Evolutionary conservation across 2,888 invertebrate genomes (phyloP), one percentile per base, ranked within the genome.

Genomic region (Calameuta pallipes): DNA sequence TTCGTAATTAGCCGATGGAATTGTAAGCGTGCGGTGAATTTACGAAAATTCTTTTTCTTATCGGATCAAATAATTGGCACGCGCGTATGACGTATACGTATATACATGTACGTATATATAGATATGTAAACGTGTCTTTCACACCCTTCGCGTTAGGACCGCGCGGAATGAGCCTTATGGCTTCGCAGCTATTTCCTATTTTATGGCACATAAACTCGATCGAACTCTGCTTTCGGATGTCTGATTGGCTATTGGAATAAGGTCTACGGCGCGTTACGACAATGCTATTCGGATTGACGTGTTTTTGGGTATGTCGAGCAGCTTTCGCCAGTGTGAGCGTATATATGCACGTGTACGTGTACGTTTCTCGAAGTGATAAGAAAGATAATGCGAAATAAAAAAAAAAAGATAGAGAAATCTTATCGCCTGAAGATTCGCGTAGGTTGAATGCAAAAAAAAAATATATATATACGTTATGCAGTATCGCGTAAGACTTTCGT

Each of bases 141-240:
- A 41, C 41, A 15, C 15, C 15, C 41, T 15, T 1, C 41, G 41
- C 6, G 15, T 41, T 6, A 41, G 41, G 15, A 41, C 6, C 41
- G 41, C 4, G 15, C 41, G 41, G 41, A 33, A 30, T 15, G 70
- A 30, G 70, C 70, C 70, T 76, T 69, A 70, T 79, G 75, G 79
- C 75, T 74, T 68, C 78, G 73, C 77, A 77, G 83, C 83, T 83
- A 87, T 89, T 85, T 83, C 82, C 77, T 30, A 84, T 88, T 89
- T 89, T 87, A 89, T 87, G 88, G 86, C 78, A 77, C 86, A 88
- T 89, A 88, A 89, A 86, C 81, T 82, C 83, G 82, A 84, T 84
- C 85, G 83, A 82, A 79, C 77, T 81, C 83, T 85, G 83, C 84
- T 81, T 82, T 78, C 80, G 79, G 87, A 82, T 85, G 79, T 83